phyloP scores from a whole-genome alignment of 2,888 invertebrate genomes.

The Ennomos erosarius region DNA sequence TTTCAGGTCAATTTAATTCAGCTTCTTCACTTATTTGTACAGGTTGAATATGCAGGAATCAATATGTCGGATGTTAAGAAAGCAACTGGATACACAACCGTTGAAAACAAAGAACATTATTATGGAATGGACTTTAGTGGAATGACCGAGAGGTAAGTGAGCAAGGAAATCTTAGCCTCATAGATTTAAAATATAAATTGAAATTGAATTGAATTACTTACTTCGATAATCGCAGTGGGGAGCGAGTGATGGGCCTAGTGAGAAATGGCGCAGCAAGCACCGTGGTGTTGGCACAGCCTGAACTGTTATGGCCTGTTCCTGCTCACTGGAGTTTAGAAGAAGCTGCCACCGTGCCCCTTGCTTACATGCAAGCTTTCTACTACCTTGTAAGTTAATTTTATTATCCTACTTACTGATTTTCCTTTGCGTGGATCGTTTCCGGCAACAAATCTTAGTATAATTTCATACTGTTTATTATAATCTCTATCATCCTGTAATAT shows the following conservation, averaged over 20 bases:
- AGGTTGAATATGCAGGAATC: constrained; percentile 56
- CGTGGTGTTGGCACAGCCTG: too few species aligned
- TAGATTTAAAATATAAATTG: not conserved
- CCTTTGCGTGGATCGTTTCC: too few species aligned
- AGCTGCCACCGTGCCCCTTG: too few species aligned
- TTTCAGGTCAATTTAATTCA: not conserved
- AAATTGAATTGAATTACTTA: not conserved
- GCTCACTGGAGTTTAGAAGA: too few species aligned
- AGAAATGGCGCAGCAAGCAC: too few species aligned
- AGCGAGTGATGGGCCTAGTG: constrained; percentile 87
- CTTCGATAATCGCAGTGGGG: constrained; percentile 65
- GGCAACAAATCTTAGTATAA: too few species aligned
- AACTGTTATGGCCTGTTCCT: too few species aligned
- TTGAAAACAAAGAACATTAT: constrained; percentile 17
- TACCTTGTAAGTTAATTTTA: constrained; percentile 68
- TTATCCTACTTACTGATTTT: too few species aligned
- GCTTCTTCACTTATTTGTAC: constrained; percentile 6
- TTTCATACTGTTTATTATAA: not conserved
- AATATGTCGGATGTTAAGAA: constrained; percentile 50
- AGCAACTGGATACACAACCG: constrained; percentile 48
- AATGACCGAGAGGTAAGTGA: constrained; percentile 58
- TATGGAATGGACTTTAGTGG: constrained; percentile 74
- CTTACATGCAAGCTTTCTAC: too few species aligned
- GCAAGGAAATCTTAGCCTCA: too few species aligned
- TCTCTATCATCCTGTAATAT: not conserved